A percentile compares a stretch with the other conserved stretches of the same genome.
phyloP scores from a whole-genome alignment of 1,140 invertebrate species.

The Trichonephila clavipes region DNA sequence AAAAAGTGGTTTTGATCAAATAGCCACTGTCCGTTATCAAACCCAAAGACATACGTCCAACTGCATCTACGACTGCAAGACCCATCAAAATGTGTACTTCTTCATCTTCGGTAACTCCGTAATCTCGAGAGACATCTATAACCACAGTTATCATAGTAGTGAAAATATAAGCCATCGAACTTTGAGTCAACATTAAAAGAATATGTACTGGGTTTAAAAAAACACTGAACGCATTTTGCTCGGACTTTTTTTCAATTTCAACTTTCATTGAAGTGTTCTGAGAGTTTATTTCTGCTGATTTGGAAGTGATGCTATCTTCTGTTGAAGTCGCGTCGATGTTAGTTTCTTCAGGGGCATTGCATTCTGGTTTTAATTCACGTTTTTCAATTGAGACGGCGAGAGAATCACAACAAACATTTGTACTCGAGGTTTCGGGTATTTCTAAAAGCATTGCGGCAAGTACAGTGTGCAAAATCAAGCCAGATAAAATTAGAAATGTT shows the following conservation, averaged over 20 bases:
- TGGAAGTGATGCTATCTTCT: too few species aligned
- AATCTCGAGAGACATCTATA: background rate
- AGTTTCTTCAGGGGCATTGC: too few species aligned
- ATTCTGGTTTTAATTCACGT: too few species aligned
- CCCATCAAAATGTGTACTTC: background rate
- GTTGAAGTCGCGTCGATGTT: too few species aligned
- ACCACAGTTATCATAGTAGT: background rate
- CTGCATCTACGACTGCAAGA: background rate
- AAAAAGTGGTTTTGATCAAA: background rate
- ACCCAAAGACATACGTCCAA: background rate
- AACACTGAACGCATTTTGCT: background rate
- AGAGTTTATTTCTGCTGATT: too few species aligned
- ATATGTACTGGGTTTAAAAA: background rate
- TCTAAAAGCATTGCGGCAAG: background rate
- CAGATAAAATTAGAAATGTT: background rate
- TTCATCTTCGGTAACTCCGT: background rate
- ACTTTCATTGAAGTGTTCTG: background rate
- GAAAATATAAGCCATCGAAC: background rate
- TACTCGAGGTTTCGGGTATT: background rate
- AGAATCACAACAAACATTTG: too few species aligned
- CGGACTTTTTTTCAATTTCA: background rate
- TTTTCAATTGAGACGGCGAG: too few species aligned
- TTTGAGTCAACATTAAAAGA: background rate
- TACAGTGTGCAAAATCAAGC: background rate
- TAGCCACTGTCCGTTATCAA: background rate